Base-by-base conservation (phyloP, 2,113 vertebrate genomes). In the Petrocephalus zakoni region DNA sequence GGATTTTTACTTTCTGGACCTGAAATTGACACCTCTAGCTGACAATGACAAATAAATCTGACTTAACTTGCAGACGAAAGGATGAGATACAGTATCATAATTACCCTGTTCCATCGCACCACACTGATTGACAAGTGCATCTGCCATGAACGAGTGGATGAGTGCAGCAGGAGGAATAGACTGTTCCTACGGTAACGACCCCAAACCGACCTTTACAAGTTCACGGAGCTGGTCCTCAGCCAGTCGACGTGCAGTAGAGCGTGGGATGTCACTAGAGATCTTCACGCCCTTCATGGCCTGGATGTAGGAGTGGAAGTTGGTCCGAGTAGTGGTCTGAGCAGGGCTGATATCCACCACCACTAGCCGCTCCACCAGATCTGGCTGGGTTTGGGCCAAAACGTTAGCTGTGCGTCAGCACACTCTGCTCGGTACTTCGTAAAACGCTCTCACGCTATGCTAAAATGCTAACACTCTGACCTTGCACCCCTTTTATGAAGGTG, bases 271-370 rank as follows among this genome's bases (percentile, higher is more conserved):
- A 0, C 86, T 92, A 0, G 97, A 96, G 93, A 99, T 93, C 68
- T 93, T 93, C 90, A 98, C 84, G 0, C 94, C 91, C 91, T 93
- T 96, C 98, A 99, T 98, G 89, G 97, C 97, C 0, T 94, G 90
- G 75, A 99, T 93, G 90, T 97, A 99, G 68, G 83, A 52, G 19
- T 88, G 93, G 90, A 98, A 97, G 89, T 95, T 91, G 0, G 94
- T 96, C 61, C 93, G 86, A 0, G 90, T 88, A 0, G 92, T 21
- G 0, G 94, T 95, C 22, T 91, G 90, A 5, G 91, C 85, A 0
- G 98, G 98, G 90, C 96, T 96, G 56, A 99, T 97, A 92, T 99
- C 98, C 37, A 99, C 97, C 0, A 95, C 96, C 86, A 99, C 95
- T 89, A 99, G 92, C 56, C 96, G 94, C 87, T 99, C 98, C 90